phyloP scores from a whole-genome alignment of 2,797 vertebrate species.

The Serranus cabrilla region DNA sequence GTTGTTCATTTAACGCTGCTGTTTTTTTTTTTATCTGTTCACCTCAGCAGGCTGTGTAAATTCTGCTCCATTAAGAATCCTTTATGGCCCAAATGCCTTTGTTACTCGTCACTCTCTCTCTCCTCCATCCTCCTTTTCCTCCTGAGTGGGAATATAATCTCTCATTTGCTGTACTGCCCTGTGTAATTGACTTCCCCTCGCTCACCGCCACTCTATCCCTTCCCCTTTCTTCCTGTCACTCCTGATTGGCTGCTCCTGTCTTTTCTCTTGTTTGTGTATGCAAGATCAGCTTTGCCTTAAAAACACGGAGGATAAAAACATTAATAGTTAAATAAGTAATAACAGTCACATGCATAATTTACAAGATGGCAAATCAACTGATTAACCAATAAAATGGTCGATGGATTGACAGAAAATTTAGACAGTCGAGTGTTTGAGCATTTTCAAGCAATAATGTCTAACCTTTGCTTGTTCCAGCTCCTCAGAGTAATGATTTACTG shows the following conservation, averaged over 20 bases:
- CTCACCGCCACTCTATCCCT: background rate
- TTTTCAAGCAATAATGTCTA: no score
- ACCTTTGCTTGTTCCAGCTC: no score
- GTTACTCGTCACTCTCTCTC: constrained; percentile 41
- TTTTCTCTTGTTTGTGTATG: background rate
- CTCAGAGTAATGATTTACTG: background rate
- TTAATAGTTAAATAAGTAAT: background rate
- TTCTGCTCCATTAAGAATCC: constrained; percentile 83
- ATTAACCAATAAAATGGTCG: background rate
- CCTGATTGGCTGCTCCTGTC: constrained; percentile 8
- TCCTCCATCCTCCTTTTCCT: constrained; percentile 41
- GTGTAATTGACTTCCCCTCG: constrained; percentile 49
- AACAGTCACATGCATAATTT: background rate
- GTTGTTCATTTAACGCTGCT: constrained; percentile 65
- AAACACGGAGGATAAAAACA: background rate
- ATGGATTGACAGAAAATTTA: background rate
- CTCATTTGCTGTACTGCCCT: constrained; percentile 41
- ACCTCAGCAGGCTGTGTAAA: constrained; percentile 80
- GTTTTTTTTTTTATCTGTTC: constrained; percentile 74
- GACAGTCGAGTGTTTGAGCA: background rate
- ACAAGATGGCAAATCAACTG: background rate
- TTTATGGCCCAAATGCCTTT: constrained; percentile 66
- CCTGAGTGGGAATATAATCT: constrained; percentile 52
- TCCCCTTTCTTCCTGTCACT: constrained; percentile 1
- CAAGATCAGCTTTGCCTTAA: constrained; percentile 1